phyloP scores from a whole-genome alignment of 2,888 invertebrate species.

The Oscheius sp. region DNA sequence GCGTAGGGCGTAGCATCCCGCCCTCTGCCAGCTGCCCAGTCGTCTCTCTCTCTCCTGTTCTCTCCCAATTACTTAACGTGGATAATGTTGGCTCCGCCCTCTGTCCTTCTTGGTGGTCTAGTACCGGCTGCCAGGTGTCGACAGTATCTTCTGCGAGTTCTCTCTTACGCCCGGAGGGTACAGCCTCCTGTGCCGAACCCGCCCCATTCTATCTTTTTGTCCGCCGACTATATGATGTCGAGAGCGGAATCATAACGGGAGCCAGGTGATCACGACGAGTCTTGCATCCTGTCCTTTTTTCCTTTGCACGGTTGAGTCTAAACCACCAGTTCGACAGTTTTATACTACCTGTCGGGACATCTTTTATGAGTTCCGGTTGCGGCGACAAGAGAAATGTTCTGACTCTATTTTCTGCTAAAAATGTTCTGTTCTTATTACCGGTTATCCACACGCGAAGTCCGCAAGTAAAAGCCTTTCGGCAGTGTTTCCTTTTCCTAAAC shows the following conservation, averaged over 20 bases:
- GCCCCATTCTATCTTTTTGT: conserved; percentile 30
- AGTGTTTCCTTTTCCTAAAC: conserved; percentile 6
- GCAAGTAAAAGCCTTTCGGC: conserved; percentile 5
- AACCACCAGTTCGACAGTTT: background rate
- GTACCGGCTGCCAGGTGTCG: conserved; percentile 39
- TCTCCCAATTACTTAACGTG: conserved; percentile 39
- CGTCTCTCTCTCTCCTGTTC: conserved; percentile 4
- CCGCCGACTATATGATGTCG: conserved; percentile 36
- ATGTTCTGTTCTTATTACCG: background rate
- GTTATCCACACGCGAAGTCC: background rate
- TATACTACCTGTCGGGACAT: background rate
- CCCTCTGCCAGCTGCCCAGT: conserved; percentile 29
- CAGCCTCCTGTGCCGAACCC: conserved; percentile 14
- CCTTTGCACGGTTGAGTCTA: background rate
- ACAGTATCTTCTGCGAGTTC: conserved; percentile 9
- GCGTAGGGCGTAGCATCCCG: conserved; percentile 9
- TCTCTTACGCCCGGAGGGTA: background rate
- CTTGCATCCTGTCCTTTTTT: background rate
- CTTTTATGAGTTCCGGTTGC: conserved; percentile 4
- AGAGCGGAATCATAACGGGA: conserved; percentile 36
- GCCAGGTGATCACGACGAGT: conserved; percentile 28
- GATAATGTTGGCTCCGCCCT: conserved; percentile 36
- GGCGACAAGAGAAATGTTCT: background rate
- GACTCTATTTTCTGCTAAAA: background rate
- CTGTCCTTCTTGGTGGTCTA: conserved; percentile 20